A percentile compares a stretch with the other conserved stretches of the same genome.
Evolutionary conservation across 2,888 invertebrate species (phyloP).

Genomic region (Temnothorax unifasciatus): DNA sequence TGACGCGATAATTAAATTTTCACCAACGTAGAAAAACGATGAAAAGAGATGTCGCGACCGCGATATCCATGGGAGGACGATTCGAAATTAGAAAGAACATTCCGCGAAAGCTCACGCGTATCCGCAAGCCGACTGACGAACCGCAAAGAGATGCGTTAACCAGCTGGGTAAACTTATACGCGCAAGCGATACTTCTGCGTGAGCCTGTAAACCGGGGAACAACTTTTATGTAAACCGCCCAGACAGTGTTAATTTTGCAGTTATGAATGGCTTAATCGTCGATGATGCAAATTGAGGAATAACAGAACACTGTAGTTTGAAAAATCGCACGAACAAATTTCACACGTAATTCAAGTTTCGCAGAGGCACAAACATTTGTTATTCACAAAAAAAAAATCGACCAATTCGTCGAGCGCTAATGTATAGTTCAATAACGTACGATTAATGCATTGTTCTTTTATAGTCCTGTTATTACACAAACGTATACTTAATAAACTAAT

Average conservation of each 20-base stretch:
- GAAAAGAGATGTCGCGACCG: conserved; percentile 54
- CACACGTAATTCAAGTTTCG: neutral
- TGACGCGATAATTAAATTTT: conserved; percentile 82
- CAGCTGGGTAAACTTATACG: neutral
- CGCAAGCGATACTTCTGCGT: neutral
- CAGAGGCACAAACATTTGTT: neutral
- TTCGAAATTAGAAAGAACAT: conserved; percentile 62
- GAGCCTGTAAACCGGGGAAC: neutral
- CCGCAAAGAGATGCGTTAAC: neutral
- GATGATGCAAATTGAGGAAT: neutral
- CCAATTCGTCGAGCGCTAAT: neutral
- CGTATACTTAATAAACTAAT: neutral
- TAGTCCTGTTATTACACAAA: neutral
- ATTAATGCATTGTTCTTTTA: neutral
- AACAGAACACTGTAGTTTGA: neutral
- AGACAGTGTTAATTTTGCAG: neutral
- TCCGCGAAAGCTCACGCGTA: conserved; percentile 33
- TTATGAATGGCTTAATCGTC: neutral
- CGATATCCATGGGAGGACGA: conserved; percentile 24
- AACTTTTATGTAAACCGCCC: neutral
- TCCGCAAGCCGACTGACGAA: neutral
- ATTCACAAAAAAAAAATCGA: neutral
- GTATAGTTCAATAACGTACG: neutral
- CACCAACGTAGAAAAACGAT: conserved; percentile 71
- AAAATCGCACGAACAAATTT: neutral